These are phyloP conservation scores for Masticophis lateralis DNA, from an alignment of 2,797 vertebrate genomes.

Conservation along the genomic window DNA sequence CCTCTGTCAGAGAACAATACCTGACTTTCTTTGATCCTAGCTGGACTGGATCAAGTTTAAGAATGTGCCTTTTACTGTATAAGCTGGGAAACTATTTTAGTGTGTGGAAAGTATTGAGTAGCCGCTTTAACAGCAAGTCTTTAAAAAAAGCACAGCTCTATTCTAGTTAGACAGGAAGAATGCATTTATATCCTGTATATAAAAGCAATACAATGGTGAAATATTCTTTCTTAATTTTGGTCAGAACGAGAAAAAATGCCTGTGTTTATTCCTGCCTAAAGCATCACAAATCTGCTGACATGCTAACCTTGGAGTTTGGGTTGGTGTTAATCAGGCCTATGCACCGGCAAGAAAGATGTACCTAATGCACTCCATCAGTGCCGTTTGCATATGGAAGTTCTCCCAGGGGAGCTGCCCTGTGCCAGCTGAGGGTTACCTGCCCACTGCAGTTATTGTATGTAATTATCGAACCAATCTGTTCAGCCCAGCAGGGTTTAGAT, in stretches of 20 bases:
- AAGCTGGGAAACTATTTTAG: slow-evolving; percentile 65
- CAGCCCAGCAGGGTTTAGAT: slow-evolving; percentile 90
- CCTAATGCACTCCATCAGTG: slow-evolving; percentile 81
- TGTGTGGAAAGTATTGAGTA: slow-evolving; percentile 50
- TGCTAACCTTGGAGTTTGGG: slow-evolving; percentile 82
- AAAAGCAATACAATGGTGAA: slow-evolving; percentile 63
- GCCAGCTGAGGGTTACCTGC: slow-evolving; percentile 93
- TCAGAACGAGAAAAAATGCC: slow-evolving; percentile 79
- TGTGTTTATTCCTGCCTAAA: slow-evolving; percentile 86
- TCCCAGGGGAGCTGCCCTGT: slow-evolving; percentile 86
- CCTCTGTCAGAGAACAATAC: slow-evolving; percentile 62
- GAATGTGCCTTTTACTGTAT: slow-evolving; percentile 67
- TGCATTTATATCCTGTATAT: slow-evolving; percentile 56
- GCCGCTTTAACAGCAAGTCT: slow-evolving; percentile 57
- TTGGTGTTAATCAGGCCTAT: slow-evolving; percentile 80
- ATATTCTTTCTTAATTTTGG: slow-evolving; percentile 74
- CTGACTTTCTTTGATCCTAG: slow-evolving; percentile 64
- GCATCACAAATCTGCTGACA: slow-evolving; percentile 88
- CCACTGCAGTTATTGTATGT: slow-evolving; percentile 93
- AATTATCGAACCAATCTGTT: slow-evolving; percentile 99
- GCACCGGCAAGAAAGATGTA: slow-evolving; percentile 76
- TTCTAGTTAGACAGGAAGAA: slow-evolving; percentile 54
- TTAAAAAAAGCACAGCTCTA: slow-evolving; percentile 51
- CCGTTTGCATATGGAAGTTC: slow-evolving; percentile 90
- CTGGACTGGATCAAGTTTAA: slow-evolving; percentile 67